These are phyloP conservation scores for Aspiorhynchus laticeps DNA, from an alignment of 2,113 vertebrate genomes.

Conservation along the genomic window DNA sequence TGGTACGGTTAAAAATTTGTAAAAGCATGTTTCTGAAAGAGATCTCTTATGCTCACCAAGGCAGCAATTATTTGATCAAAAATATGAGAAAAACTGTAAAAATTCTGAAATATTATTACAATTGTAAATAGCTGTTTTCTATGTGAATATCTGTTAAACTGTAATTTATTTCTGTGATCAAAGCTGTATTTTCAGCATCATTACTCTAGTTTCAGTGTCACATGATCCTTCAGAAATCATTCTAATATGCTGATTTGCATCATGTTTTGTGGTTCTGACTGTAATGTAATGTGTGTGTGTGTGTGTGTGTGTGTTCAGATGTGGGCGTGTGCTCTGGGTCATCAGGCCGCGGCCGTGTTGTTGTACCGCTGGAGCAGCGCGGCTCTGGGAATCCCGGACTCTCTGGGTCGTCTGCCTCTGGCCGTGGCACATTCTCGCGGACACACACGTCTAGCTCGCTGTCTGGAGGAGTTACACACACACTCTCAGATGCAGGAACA, in stretches of 20 bases:
- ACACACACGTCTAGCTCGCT: constrained; percentile 82
- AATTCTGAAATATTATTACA: too few relatives aligned
- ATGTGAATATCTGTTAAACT: too few relatives aligned
- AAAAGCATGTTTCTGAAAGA: not conserved
- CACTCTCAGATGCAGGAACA: constrained; percentile 49
- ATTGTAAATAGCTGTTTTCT: too few relatives aligned
- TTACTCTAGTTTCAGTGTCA: too few relatives aligned
- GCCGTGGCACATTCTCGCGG: constrained; percentile 85
- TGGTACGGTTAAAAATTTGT: constrained; percentile 70
- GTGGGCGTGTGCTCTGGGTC: constrained; percentile 92
- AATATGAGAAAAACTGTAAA: too few relatives aligned
- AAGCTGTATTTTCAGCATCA: too few relatives aligned
- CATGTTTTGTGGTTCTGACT: too few relatives aligned
- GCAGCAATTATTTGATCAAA: too few relatives aligned
- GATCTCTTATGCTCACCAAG: not conserved
- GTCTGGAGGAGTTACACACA: constrained; percentile 83
- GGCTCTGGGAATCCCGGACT: constrained; percentile 86
- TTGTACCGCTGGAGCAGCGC: constrained; percentile 83
- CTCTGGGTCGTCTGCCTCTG: constrained; percentile 85
- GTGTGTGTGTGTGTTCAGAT: constrained; percentile 73
- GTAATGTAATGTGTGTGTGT: not conserved
- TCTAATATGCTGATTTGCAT: too few relatives aligned
- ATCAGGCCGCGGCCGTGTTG: constrained; percentile 82
- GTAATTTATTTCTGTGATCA: too few relatives aligned
- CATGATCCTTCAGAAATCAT: too few relatives aligned